Conservation (phyloP, 2,113 vertebrate species). For the Opisthocomus hoazin region DNA sequence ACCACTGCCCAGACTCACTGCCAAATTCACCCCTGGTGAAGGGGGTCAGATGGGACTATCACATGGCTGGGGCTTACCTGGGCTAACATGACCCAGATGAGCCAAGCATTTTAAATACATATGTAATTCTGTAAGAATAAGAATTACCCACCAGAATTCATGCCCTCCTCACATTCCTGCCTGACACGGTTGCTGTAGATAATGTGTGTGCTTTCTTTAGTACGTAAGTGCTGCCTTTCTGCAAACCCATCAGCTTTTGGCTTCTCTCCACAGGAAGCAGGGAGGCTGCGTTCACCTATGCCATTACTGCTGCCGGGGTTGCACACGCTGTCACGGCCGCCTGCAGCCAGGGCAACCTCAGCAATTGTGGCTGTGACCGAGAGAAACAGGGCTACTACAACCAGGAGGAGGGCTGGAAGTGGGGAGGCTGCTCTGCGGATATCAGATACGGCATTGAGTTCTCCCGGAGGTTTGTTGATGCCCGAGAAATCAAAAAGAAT, state of each 20-base stretch:
- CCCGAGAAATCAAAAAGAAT: constrained; percentile 96
- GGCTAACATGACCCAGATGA: fast-evolving
- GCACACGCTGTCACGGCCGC: constrained; percentile 93
- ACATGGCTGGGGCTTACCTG: neutral
- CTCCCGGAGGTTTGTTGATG: constrained; percentile 95
- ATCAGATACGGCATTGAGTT: constrained; percentile 96
- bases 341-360: constrained; percentile 97
- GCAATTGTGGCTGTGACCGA: constrained; percentile 96
- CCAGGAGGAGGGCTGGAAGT: constrained; percentile 98
- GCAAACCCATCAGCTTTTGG: constrained; percentile 28
- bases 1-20: neutral
- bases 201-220: neutral
- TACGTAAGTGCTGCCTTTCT: constrained; percentile 5
- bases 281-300: constrained; percentile 96
- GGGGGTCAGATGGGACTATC: neutral
- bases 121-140: neutral
- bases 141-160: neutral
- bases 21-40: neutral
- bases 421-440: constrained; percentile 97
- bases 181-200: neutral
- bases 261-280: constrained; percentile 86
- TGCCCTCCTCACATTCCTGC: neutral
- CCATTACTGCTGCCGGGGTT: constrained; percentile 94
- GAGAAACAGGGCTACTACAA: constrained; percentile 98
- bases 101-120: neutral